Evolutionary conservation across 2,113 vertebrate genomes (phyloP), one percentile per base, ranked within the genome.

Genomic region (Pavo muticus): DNA sequence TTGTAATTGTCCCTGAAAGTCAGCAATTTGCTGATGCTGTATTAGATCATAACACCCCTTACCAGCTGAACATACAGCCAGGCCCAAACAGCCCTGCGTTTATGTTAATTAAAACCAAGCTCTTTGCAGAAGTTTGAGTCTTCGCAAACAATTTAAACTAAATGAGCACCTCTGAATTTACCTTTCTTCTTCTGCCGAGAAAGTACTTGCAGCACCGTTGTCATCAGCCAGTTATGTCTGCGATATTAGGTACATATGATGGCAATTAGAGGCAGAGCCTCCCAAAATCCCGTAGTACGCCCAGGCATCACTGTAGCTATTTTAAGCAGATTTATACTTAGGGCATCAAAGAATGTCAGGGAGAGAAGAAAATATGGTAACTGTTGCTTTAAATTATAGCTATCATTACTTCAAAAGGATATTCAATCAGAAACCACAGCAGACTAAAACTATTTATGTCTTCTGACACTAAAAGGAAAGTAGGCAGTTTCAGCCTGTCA

Each of bases 381-480:
- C 97, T 98, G 98, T 98, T 98, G 97, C 97, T 98, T 98, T 98
- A 98, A 98, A 98, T 98, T 98, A 98, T 97, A 97, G 97, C 97
- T 98, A 98, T 98, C 97, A 97, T 98, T 97, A 98, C 98, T 98
- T 98, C 98, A 98, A 98, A 98, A 98, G 97, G 97, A 94, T 96
- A 98, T 97, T 98, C 97, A 97, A 97, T 98, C 97, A 98, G 96
- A 98, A 97, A 95, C 96, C 96, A 98, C 96, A 90, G 96, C 96
- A 97, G 93, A 97, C 94, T 95, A 96, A 95, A 97, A 96, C 95
- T 97, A 98, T 97, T 98, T 97, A 97, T 97, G 93, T 97, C 97
- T 97, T 93, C 96, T 97, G 97, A 97, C 97, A 97, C 96, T 96
- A 97, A 97, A 97, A 97, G 96, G 95, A 97, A 95, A 97, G 94